Conservation (phyloP, 2,797 vertebrate species). For the Austrolebias charrua region DNA sequence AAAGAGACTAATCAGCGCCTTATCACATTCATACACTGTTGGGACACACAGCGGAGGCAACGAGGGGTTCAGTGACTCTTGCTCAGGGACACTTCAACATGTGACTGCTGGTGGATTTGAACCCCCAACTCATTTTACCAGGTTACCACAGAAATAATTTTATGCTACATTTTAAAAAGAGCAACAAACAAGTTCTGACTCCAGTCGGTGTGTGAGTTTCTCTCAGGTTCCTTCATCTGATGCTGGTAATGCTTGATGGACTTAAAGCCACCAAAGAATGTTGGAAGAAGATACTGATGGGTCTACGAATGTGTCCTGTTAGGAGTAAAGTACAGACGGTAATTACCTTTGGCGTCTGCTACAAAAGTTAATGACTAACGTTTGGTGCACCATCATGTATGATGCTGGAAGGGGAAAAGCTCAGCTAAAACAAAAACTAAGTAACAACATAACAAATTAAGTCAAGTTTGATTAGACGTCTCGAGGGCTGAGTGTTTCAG, state of each 20-base stretch:
- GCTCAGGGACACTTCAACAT: too few relatives aligned
- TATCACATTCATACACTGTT: too few relatives aligned
- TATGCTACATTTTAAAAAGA: too few relatives aligned
- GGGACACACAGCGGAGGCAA: too few relatives aligned
- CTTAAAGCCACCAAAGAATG: not conserved
- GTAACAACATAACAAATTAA: not conserved
- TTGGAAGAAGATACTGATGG: not conserved
- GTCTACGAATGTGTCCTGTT: not conserved
- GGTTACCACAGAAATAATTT: not conserved
- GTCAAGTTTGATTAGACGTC: not conserved
- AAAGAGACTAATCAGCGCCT: too few relatives aligned
- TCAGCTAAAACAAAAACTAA: too few relatives aligned
- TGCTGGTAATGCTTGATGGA: not conserved
- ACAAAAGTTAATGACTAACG: not conserved
- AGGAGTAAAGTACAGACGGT: not conserved
- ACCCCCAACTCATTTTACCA: too few relatives aligned
- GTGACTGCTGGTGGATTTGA: too few relatives aligned
- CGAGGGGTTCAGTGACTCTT: too few relatives aligned
- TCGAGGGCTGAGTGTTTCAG: not conserved
- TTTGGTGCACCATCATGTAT: not conserved
- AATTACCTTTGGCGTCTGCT: not conserved
- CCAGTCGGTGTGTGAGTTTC: slow-evolving; percentile 1
- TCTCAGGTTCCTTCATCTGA: not conserved
- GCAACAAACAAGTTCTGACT: not conserved
- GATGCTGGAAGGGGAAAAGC: not conserved